These are phyloP conservation scores for Nymphicus hollandicus DNA, from an alignment of 2,113 vertebrate species.

Conservation along the genomic window DNA sequence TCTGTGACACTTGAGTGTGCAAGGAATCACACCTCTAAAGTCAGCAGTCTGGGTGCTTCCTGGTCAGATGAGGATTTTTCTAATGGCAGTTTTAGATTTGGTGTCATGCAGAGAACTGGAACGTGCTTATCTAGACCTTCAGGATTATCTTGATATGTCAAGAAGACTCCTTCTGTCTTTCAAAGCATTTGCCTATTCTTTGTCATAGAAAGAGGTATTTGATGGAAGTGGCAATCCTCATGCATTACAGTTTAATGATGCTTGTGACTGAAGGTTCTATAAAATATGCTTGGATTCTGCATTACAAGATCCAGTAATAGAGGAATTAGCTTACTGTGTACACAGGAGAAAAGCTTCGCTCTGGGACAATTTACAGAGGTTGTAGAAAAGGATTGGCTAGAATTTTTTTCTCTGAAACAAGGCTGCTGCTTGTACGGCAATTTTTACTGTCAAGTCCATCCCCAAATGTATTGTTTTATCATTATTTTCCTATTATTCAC, in stretches of 20 bases:
- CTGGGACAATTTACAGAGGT: conserved; percentile 15
- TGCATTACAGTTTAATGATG: background rate
- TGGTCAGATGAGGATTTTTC: background rate
- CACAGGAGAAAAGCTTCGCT: background rate
- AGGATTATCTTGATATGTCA: background rate
- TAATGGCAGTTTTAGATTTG: background rate
- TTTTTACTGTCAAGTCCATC: conserved; percentile 22
- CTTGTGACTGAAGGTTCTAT: background rate
- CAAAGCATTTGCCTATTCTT: background rate
- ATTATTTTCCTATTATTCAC: conserved; percentile 58
- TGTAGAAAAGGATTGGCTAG: background rate
- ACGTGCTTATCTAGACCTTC: background rate
- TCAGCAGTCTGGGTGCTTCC: background rate
- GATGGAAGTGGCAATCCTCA: background rate
- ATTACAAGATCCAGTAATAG: conserved; percentile 11
- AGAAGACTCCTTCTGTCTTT: background rate
- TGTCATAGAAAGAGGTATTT: background rate
- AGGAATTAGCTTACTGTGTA: conserved; percentile 11
- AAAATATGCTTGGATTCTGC: background rate
- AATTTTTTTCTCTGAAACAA: conserved; percentile 28
- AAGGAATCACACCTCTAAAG: background rate
- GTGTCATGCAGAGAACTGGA: background rate
- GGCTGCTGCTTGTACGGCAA: background rate
- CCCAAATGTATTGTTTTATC: conserved; percentile 30
- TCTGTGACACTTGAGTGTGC: background rate